phyloP scores from a whole-genome alignment of 2,888 invertebrate species.

The Calameuta idolon region DNA sequence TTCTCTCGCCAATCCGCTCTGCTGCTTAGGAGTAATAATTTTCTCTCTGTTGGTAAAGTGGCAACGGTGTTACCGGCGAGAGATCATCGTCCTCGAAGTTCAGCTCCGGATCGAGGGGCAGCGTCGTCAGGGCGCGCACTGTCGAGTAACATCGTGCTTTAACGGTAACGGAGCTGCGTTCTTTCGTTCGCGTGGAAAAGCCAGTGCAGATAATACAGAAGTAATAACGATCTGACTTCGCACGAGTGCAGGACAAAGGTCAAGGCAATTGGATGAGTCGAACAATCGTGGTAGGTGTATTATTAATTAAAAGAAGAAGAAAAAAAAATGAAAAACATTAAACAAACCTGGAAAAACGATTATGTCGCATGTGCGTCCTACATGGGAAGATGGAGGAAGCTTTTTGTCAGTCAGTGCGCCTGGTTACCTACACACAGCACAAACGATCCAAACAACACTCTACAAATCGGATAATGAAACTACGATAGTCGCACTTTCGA shows the following conservation, averaged over 20 bases:
- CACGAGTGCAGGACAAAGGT: slow-evolving; percentile 8
- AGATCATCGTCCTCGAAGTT: slow-evolving; percentile 78
- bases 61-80: slow-evolving; percentile 83
- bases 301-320: background rate
- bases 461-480: slow-evolving; percentile 41
- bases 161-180: background rate
- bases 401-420: slow-evolving; percentile 60
- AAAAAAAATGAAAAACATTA: slow-evolving; percentile 44
- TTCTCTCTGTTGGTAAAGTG: slow-evolving; percentile 87
- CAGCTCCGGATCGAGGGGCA: slow-evolving; percentile 72
- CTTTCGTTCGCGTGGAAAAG: background rate
- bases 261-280: background rate
- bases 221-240: slow-evolving; percentile 41
- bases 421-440: slow-evolving; percentile 65
- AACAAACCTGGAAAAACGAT: slow-evolving; percentile 65
- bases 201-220: background rate
- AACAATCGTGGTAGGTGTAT: background rate
- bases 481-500: slow-evolving; percentile 19
- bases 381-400: slow-evolving; percentile 57
- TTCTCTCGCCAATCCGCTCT: slow-evolving; percentile 8
- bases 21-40: slow-evolving; percentile 75
- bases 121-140: slow-evolving; percentile 84
- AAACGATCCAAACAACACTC: slow-evolving; percentile 63
- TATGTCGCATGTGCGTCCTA: slow-evolving; percentile 60
- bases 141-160: background rate